Evolutionary conservation across 2,113 vertebrate species (phyloP), one percentile per base, ranked within the genome.

Genomic region (Lonchura striata): DNA sequence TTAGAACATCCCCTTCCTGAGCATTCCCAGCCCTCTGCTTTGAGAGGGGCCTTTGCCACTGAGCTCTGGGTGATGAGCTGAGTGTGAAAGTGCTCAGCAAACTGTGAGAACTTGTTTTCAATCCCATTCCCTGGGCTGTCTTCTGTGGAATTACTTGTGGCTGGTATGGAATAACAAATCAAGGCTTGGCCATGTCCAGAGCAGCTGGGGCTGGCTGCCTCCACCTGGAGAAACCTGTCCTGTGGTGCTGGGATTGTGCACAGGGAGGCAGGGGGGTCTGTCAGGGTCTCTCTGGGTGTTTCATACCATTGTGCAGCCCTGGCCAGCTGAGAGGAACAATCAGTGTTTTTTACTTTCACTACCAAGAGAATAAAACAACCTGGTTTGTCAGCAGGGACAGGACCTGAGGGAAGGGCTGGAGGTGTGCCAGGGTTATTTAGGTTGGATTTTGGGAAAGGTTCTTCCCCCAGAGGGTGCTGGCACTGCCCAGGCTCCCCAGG

Each of bases 371-470:
- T 41, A 64, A 69, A 50, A 12, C 0, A 25, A 2, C 11, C 18
- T 46, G 47, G 17, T 41, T 56, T 78, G 17, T 33, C 52, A 65
- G 10, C 33, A 44, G 31, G 10, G 31, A 19, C 15, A 50, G 50
- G 37, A 65, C 12, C 8, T 1, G 3, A 50, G 25, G 59, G 37
- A 44, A 2, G 0, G 2, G 19, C 19, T 59, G 77, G 44, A 13
- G 52, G 33, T 52, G 27, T 1, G 52, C 0, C 37, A 74, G 52
- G 12, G 31, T 0, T 1, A 12, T 2, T 44, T 2, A 4, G n/a
- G 24, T 0, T 44, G 42, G 42, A 6, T 42, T 42, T 42, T 42
- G 27, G 42, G 14, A 17, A 27, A 65, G 15, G 4, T 4, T 57
- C 35, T 16, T 37, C 8, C 27, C 49, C 27, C 44, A 64, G 59